Evolutionary conservation across 2,113 vertebrate genomes (phyloP).

Genomic region (Columba livia): DNA sequence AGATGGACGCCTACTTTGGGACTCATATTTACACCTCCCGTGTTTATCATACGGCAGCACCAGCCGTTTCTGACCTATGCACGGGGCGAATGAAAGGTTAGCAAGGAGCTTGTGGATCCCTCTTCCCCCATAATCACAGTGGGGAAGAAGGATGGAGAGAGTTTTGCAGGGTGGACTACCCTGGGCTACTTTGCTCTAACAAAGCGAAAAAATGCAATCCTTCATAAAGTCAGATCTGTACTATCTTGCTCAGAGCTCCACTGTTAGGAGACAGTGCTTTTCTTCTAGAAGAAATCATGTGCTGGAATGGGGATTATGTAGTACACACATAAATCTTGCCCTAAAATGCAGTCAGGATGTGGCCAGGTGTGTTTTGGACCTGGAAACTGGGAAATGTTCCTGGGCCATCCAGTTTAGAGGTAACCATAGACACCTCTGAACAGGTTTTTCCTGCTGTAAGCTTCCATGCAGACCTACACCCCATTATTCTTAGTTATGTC

Average conservation of each 20-base stretch:
- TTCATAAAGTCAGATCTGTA: neutral
- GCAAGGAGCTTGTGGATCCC: neutral
- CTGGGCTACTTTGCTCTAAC: neutral
- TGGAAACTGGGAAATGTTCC: neutral
- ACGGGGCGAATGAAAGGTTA: neutral
- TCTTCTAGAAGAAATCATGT: neutral
- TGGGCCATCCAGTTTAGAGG: neutral
- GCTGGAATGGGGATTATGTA: neutral
- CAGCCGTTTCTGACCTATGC: neutral
- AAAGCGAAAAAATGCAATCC: neutral
- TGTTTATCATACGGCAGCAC: neutral
- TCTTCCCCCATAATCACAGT: neutral
- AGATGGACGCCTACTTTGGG: neutral
- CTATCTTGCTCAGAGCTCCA: neutral
- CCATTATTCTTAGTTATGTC: neutral
- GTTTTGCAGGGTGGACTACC: neutral
- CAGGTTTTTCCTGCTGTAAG: neutral
- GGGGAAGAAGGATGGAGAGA: neutral
- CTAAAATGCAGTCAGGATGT: neutral
- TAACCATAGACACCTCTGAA: neutral
- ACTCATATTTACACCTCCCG: neutral
- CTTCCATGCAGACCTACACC: neutral
- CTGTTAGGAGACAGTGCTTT: accelerated
- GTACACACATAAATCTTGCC: neutral
- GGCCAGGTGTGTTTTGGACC: neutral